These are phyloP conservation scores for Malacoraja senta DNA, from an alignment of 2,797 vertebrate species.

Conservation along the genomic window DNA sequence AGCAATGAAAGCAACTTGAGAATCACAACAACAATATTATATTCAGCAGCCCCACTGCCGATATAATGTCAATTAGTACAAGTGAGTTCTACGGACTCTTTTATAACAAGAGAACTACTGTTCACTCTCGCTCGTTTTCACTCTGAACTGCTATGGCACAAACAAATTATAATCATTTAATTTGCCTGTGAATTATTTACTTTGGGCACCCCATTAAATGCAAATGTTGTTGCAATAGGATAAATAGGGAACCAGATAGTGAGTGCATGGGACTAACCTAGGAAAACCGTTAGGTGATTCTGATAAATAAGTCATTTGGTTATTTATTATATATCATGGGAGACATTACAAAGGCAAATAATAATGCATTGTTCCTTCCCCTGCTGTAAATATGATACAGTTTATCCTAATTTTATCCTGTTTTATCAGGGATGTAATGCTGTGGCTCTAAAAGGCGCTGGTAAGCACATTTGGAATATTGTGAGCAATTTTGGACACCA, in stretches of 20 bases:
- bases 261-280: neutral
- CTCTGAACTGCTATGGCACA: neutral
- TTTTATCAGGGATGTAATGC: too few species aligned
- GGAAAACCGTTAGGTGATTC: constrained; percentile 24
- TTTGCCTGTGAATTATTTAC: constrained; percentile 28
- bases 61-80: neutral
- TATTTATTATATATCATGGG: constrained; percentile 20
- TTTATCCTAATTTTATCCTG: neutral
- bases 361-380: constrained; percentile 9
- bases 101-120: neutral
- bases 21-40: neutral
- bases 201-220: neutral
- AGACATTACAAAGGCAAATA: neutral
- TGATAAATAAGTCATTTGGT: constrained; percentile 33
- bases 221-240: neutral
- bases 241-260: neutral
- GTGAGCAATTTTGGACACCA: too few species aligned
- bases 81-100: neutral
- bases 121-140: neutral
- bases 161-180: constrained; percentile 13
- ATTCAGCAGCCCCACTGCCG: neutral
- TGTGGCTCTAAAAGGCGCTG: too few species aligned
- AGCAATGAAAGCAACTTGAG: neutral
- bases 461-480: too few species aligned
- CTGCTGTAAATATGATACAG: neutral